These are phyloP conservation scores for Philonicus albiceps DNA, from an alignment of 2,888 invertebrate species.

Conservation along the genomic window DNA sequence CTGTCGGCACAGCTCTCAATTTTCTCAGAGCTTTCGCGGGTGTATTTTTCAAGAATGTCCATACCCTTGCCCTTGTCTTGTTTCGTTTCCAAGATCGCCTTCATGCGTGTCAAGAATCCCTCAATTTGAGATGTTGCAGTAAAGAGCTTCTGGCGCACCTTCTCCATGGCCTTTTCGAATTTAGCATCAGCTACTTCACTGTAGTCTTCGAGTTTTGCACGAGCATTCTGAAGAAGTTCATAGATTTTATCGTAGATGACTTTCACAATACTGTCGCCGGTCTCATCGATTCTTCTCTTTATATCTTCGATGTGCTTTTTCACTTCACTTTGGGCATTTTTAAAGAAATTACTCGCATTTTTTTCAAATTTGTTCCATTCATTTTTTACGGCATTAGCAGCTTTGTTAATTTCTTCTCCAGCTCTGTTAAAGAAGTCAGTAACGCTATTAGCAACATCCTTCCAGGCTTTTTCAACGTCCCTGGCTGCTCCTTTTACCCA, in stretches of 20 bases:
- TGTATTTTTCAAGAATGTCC: slow-evolving; percentile 5
- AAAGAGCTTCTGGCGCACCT: not conserved
- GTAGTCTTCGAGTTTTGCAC: not conserved
- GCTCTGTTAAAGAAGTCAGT: slow-evolving; percentile 12
- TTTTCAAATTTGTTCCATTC: slow-evolving; percentile 7
- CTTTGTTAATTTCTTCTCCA: slow-evolving; percentile 15
- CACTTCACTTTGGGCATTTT: not conserved
- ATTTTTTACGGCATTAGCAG: not conserved
- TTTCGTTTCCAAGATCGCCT: not conserved
- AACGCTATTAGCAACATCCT: not conserved
- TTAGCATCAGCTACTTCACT: not conserved
- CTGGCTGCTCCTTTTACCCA: slow-evolving; percentile 6
- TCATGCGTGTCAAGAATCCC: not conserved
- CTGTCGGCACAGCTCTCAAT: slow-evolving; percentile 12
- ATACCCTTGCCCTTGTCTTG: not conserved
- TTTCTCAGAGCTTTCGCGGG: not conserved
- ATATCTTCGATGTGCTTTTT: not conserved
- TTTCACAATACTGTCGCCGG: not conserved
- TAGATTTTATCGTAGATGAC: slow-evolving; percentile 8
- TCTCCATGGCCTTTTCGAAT: not conserved
- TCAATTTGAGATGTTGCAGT: slow-evolving; percentile 15
- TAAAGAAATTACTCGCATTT: slow-evolving; percentile 4
- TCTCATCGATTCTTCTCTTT: not conserved
- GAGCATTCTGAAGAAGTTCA: not conserved
- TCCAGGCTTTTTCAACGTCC: not conserved